These are phyloP conservation scores for Zaprionus obscuricornis DNA, from an alignment of 2,888 invertebrate genomes.

Conservation along the genomic window DNA sequence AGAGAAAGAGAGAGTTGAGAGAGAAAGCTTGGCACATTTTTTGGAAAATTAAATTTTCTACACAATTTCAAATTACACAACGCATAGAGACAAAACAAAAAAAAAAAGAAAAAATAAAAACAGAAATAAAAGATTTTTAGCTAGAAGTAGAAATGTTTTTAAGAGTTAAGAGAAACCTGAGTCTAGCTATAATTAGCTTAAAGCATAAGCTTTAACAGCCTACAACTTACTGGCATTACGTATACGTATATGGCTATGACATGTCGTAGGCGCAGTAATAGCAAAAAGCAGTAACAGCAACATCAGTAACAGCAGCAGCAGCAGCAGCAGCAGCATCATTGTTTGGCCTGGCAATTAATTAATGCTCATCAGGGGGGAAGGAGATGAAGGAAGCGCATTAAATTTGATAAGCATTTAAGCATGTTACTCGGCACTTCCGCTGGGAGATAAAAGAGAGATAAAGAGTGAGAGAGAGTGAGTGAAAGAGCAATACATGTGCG, in stretches of 20 bases:
- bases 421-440: slow-evolving; percentile 75
- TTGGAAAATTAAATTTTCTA: slow-evolving; percentile 36
- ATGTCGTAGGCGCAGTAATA: slow-evolving; percentile 21
- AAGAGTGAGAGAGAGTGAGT: background rate
- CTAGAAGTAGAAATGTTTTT: too few relatives aligned
- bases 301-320: too few relatives aligned
- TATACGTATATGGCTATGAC: too few relatives aligned
- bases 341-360: slow-evolving; percentile 70
- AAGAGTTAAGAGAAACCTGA: too few relatives aligned
- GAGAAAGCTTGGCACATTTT: slow-evolving; percentile 14
- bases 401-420: slow-evolving; percentile 77
- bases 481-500: slow-evolving; percentile 20
- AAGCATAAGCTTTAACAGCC: slow-evolving; percentile 22
- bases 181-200: too few relatives aligned
- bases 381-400: slow-evolving; percentile 50
- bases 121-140: too few relatives aligned
- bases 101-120: too few relatives aligned
- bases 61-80: slow-evolving; percentile 7
- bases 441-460: slow-evolving; percentile 38
- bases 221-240: background rate
- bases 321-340: too few relatives aligned
- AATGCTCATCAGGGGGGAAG: slow-evolving; percentile 63
- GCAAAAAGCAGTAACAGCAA: too few relatives aligned
- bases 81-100: background rate
- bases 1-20: too few relatives aligned